These are phyloP conservation scores for Cebidichthys violaceus DNA, from an alignment of 2,113 vertebrate species.

Conservation along the genomic window DNA sequence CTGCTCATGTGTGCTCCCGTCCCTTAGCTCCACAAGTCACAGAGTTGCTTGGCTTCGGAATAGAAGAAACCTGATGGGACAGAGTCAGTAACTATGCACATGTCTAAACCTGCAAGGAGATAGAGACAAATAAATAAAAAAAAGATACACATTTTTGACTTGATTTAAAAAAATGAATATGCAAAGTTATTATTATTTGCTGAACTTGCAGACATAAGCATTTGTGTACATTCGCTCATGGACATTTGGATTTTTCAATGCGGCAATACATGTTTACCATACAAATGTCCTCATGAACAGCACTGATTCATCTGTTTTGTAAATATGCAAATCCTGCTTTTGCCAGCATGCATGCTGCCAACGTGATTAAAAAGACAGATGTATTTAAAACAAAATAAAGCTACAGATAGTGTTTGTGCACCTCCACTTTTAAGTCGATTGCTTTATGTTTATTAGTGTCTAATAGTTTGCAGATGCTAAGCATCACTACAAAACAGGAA, in stretches of 20 bases:
- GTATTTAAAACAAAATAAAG: not conserved
- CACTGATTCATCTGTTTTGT: not conserved
- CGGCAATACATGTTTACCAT: not conserved
- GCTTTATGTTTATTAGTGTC: conserved; percentile 5
- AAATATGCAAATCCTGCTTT: not conserved
- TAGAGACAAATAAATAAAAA: not conserved
- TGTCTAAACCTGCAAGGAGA: conserved; percentile 32
- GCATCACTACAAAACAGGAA: conserved; percentile 12
- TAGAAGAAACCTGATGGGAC: conserved; percentile 40
- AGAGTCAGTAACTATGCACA: conserved; percentile 14
- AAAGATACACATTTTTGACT: not conserved
- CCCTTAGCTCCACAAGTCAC: conserved; percentile 25
- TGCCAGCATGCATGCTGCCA: not conserved
- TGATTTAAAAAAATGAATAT: not conserved
- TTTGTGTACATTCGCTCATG: not conserved
- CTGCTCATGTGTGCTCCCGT: conserved; percentile 39
- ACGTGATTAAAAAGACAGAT: not conserved
- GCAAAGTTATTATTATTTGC: not conserved
- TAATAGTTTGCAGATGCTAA: conserved; percentile 23
- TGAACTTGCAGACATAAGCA: not conserved
- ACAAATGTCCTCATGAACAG: not conserved
- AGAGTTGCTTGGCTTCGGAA: conserved; percentile 4
- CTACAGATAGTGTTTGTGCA: not conserved
- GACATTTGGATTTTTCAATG: not conserved
- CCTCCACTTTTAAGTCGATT: not conserved